Conservation (phyloP, 1,140 invertebrate genomes). For the Thalassaphorura encarpata region DNA sequence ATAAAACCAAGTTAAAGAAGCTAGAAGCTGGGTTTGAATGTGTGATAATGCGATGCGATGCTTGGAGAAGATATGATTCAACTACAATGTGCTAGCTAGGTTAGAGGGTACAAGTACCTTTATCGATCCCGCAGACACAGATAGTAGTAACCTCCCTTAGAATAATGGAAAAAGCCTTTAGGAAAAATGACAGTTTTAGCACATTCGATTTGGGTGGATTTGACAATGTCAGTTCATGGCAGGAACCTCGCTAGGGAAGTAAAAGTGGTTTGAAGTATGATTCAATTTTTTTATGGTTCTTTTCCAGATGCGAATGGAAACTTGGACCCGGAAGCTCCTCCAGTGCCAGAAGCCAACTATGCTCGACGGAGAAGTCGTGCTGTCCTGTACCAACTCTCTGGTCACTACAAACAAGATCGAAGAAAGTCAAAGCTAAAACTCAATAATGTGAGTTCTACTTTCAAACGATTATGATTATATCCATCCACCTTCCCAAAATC, state of each 20-base stretch:
- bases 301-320: constrained; percentile 61
- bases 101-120: no score
- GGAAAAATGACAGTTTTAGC: no score
- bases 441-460: constrained; percentile 70
- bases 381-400: constrained; percentile 90
- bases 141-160: no score
- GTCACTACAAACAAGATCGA: constrained; percentile 79
- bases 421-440: constrained; percentile 87
- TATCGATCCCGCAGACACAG: no score
- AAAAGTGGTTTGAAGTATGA: background rate
- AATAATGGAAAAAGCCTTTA: no score
- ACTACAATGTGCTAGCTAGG: no score
- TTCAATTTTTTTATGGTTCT: no score
- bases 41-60: no score
- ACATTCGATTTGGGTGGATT: background rate
- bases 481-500: constrained; percentile 77
- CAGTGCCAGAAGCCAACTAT: constrained; percentile 57
- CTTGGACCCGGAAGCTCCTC: constrained; percentile 71
- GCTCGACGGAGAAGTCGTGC: constrained; percentile 80
- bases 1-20: no score
- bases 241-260: background rate
- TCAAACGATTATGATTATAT: background rate
- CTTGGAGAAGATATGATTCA: no score
- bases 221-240: background rate
- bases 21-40: no score